Evolutionary conservation across 2,888 invertebrate species (phyloP).

Genomic region (Drosophila niveifrons): DNA sequence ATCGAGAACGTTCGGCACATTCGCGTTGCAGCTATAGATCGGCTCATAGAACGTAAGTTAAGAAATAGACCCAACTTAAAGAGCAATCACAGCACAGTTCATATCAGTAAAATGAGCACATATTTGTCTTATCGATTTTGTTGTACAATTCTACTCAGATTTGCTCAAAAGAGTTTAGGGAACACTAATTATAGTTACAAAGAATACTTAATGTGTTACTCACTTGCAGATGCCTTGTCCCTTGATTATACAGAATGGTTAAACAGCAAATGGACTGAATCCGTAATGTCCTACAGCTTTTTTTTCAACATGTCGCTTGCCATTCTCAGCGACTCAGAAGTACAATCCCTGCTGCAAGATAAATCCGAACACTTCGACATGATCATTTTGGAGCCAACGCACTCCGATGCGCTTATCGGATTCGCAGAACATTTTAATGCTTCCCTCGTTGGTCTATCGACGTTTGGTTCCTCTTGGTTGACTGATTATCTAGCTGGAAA

Average conservation of each 20-base stretch:
- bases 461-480: slow-evolving; percentile 44
- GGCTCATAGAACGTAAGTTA: slow-evolving; percentile 9
- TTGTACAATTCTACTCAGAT: not conserved
- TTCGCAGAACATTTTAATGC: slow-evolving; percentile 36
- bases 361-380: slow-evolving; percentile 13
- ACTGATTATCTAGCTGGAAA: slow-evolving; percentile 60
- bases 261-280: slow-evolving; percentile 1
- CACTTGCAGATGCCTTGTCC: not conserved
- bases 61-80: not conserved
- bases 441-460: slow-evolving; percentile 60
- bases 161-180: no score
- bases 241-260: not conserved
- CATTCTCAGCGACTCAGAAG: slow-evolving; percentile 1
- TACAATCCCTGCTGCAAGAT: not conserved
- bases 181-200: no score
- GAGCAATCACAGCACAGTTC: not conserved
- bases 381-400: not conserved
- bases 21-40: slow-evolving; percentile 6
- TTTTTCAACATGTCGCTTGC: not conserved
- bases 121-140: not conserved
- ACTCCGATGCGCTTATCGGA: slow-evolving; percentile 1
- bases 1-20: slow-evolving; percentile 15
- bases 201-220: no score
- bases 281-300: not conserved
- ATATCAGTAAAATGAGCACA: no score